A percentile compares a stretch with the other conserved stretches of the same genome.
Evolutionary conservation across 2,113 vertebrate genomes (phyloP).

Genomic region (Dendrocopos noguchii): DNA sequence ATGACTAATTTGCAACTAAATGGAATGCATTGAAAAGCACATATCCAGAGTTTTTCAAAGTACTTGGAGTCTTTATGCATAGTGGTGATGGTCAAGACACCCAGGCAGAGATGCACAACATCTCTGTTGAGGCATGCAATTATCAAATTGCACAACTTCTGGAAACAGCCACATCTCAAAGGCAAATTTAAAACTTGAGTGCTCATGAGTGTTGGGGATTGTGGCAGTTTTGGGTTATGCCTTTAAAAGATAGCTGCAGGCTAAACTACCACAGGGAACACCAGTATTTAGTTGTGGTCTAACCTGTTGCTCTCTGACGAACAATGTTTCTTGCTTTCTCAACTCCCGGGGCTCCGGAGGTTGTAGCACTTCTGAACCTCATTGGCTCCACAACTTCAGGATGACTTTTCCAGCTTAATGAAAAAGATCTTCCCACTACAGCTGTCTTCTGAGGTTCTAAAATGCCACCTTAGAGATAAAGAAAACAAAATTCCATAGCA

Average conservation of each 20-base stretch:
- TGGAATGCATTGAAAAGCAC: not conserved
- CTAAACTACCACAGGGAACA: too few relatives aligned
- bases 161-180: not conserved
- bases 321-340: conserved; percentile 95
- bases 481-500: not conserved
- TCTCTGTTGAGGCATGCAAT: not conserved
- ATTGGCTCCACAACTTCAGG: conserved; percentile 91
- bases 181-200: not conserved
- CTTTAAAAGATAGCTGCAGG: too few relatives aligned
- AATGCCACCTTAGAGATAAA: conserved; percentile 78
- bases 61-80: not conserved
- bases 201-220: not conserved
- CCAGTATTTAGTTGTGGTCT: not conserved
- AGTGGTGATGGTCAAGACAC: not conserved
- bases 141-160: not conserved
- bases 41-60: not conserved
- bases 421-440: conserved; percentile 90
- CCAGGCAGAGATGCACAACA: accelerated
- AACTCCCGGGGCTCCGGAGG: conserved; percentile 92
- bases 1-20: not conserved
- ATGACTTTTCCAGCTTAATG: conserved; percentile 94
- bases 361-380: conserved; percentile 95
- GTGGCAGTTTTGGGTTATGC: too few relatives aligned
- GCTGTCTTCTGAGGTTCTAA: conserved; percentile 87
- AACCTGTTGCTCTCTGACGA: conserved; percentile 94